Evolutionary conservation across 2,888 invertebrate species (phyloP), one percentile per base, ranked within the genome.

Genomic region (Clepsis dumicolana): DNA sequence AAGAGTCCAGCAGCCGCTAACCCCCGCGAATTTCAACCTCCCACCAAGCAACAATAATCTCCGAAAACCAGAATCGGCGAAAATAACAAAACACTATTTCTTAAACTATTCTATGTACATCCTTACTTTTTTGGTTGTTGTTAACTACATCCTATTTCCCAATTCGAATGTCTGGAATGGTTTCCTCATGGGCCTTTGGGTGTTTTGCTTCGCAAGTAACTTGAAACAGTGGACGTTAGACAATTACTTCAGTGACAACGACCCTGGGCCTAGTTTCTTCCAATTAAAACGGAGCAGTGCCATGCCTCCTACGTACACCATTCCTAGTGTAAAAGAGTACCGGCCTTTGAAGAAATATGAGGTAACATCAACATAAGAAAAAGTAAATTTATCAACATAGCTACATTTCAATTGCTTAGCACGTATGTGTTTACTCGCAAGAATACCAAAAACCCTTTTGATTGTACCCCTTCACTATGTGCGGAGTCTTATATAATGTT

Each of bases 281-380:
- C 86, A 85, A 65, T 63, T 88, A 61, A 89, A 87, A 62, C 77
- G 83, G 1, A 86, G 77, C 61, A 83, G 75, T 71, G 69, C 77
- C 5, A 70, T 77, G 60, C 86, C 88, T 0, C 53, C 77, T 14
- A 79, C 91, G 0, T 88, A 95, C 66, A 95, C 95, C 72, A 94
- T 96, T 79, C 95, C 95, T 0, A 94, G 95, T 1, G 94, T 94
- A 16, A 95, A 95, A 75, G 96, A 96, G 77, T 94, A 95, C 76
- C 94, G 86, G 72, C 95, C 95, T 2, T 74, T 95, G 71, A 93
- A 94, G 66, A 95, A 95, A 83, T 94, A 91, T 81, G 95, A 95
- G 92, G 95, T 95, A 77, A 75, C 79, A 16, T 38, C 4, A 38
- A 1, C 1, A 12, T 32, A n/a, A 38, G 14, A n/a, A 14, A 38